Evolutionary conservation across 1,140 invertebrate species (phyloP), one percentile per base, ranked within the genome.

Genomic region (Drosophila simulans): DNA sequence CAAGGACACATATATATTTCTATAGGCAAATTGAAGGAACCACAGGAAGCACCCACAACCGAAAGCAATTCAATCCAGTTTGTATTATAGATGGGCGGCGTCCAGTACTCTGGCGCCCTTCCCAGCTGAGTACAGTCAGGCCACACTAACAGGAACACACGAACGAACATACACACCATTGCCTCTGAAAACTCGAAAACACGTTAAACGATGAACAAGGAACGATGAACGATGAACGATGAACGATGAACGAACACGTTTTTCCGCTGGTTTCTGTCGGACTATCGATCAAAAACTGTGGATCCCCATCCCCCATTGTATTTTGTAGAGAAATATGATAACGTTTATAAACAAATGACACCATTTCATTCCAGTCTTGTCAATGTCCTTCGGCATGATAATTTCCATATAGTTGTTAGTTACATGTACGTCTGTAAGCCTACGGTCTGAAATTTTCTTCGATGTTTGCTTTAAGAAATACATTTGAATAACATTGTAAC

Each of bases 1-100:
- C 31, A 62, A 73, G 72, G 76, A 55, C 34, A 65, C 34, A 64
- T 31, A 57, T 52, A 83, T 84, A 80, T 84, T 79, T 83, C 75
- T 83, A 84, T 71, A 71, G 69, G 57, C 43, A 42, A 63, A 13
- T 66, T 54, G 63, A 51, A 49, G 51, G 56, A 56, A 68, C 52
- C 68, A 54, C 51, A 79, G 35, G 40, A 73, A 64, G 27, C 58
- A 62, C 42, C 46, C 40, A 57, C 58, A 45, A 42, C 17, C 49
- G 42, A 22, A 53, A 56, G 31, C 22, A 51, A 37, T 43, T 20
- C 10, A 17, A 66, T 59, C 53, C 51, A 45, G 77, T 81, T 77
- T 84, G 64, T 78, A 81, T 64, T 74, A 74, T 59, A 77, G 31
- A 53, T 25, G 35, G 45, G 13, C n/a, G 45, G 25, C 45, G 22